Base-by-base conservation (phyloP, 2,797 vertebrate genomes). In the Acomys russatus region DNA sequence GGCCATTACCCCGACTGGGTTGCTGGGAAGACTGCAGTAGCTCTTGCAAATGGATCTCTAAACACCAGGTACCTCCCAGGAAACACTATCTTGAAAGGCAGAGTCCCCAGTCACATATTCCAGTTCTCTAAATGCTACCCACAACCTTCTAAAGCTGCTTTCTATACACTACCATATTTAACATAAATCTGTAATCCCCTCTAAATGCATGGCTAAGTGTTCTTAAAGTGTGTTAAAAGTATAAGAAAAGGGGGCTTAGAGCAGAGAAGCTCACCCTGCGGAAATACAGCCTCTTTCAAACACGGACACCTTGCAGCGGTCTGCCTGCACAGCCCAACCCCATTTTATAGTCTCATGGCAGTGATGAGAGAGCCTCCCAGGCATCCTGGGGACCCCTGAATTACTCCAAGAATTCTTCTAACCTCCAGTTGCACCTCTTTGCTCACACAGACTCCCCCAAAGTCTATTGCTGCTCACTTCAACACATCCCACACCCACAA, bases 181-280 rank as follows among this genome's bases (percentile, higher is more conserved):
- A 96, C 94, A 94, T 92, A 95, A 97, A 97, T 96, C 96, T 97
- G 89, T 97, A 97, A 97, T 95, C 94, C 89, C 80, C 61, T 95
- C 94, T 96, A 97, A 96, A 94, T 84, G 90, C 95, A 96, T 84
- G 83, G 93, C 64, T 88, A 97, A 97, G 94, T 92, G 91, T 1
- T 0, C 88, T 85, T 95, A 93, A 90, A 97, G 79, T 94, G 33
- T 92, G 88, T 74, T 96, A 88, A 90, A 97, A 85, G 83, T 92
- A 9, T 76, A 91, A 95, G 96, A 78, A 90, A 95, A 94, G 73
- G 77, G 68, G 89, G 54, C 88, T 97, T 95, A 95, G 74, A 90
- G 88, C 88, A 30, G 82, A 96, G 94, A 49, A 88, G 94, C 93
- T 92, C 73, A 89, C 68, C 85, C 88, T 74, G n/a, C 74, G 88